Evolutionary conservation across 2,888 invertebrate genomes (phyloP).

Genomic region (Drosophila austrosaltans): DNA sequence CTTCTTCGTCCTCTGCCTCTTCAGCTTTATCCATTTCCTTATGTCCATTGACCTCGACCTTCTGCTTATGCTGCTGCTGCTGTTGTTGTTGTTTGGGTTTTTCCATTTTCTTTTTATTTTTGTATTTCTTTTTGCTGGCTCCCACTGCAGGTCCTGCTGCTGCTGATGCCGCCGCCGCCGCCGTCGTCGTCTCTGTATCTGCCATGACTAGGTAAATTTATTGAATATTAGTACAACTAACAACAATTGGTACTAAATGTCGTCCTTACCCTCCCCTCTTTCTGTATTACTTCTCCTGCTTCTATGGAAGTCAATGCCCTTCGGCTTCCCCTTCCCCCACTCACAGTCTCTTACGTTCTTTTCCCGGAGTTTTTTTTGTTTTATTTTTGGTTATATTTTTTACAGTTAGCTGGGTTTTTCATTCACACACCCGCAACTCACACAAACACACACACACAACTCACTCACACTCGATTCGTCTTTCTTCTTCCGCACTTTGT

Average conservation of each 20-base stretch:
- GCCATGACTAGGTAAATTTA: conserved; percentile 51
- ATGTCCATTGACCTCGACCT: conserved; percentile 52
- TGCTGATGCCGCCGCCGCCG: conserved; percentile 37
- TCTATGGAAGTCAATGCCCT: conserved; percentile 44
- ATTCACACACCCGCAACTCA: conserved; percentile 62
- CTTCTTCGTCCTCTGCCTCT: conserved; percentile 11
- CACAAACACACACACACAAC: conserved; percentile 31
- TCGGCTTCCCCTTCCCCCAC: conserved; percentile 20
- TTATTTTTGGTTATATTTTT: conserved; percentile 76
- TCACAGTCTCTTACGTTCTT: conserved; percentile 25
- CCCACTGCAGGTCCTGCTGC: conserved; percentile 36
- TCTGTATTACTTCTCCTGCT: conserved; percentile 26
- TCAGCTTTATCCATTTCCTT: conserved; percentile 1
- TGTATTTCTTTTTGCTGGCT: conserved; percentile 58
- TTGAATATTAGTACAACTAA: neutral
- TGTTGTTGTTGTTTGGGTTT: conserved; percentile 29
- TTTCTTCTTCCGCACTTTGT: conserved; percentile 44
- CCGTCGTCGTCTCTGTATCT: conserved; percentile 47
- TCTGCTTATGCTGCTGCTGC: neutral
- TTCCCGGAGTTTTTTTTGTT: neutral
- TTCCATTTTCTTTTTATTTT: conserved; percentile 60
- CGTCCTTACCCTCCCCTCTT: conserved; percentile 46
- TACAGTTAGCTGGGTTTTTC: conserved; percentile 70
- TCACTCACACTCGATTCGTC: conserved; percentile 21
- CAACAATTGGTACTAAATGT: conserved; percentile 2